phyloP scores from a whole-genome alignment of 2,888 invertebrate genomes.

The Parnassius apollo region DNA sequence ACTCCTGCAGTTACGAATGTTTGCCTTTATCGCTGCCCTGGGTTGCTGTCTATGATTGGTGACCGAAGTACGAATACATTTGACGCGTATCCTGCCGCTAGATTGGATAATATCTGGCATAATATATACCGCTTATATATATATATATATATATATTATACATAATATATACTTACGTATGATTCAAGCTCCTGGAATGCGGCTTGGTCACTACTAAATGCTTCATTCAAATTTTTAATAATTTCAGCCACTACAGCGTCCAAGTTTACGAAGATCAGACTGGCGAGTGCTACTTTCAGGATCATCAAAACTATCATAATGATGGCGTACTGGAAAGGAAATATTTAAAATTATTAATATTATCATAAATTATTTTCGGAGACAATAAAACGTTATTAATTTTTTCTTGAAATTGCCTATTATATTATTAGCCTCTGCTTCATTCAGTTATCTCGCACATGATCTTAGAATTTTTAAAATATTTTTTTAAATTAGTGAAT shows the following conservation, averaged over 20 bases:
- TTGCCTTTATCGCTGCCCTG: too few species aligned
- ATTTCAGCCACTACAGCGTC: constrained; percentile 75
- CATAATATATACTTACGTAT: constrained; percentile 55
- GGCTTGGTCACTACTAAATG: constrained; percentile 50
- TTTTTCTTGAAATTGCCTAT: background rate
- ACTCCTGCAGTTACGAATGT: too few species aligned
- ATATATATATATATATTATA: too few species aligned
- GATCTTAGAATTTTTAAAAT: too few species aligned
- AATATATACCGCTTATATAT: too few species aligned
- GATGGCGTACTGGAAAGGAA: constrained; percentile 83
- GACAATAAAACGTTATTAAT: too few species aligned
- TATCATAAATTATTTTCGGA: background rate
- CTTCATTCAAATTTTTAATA: constrained; percentile 69
- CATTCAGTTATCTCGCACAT: too few species aligned
- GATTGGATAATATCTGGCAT: too few species aligned
- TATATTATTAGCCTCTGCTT: background rate
- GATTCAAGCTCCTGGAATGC: constrained; percentile 84
- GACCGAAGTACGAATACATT: too few species aligned
- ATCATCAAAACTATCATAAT: constrained; percentile 85
- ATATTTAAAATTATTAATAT: background rate
- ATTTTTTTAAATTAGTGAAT: too few species aligned
- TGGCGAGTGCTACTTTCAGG: constrained; percentile 84
- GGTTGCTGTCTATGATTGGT: too few species aligned
- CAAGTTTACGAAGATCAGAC: constrained; percentile 83
- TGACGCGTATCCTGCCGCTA: too few species aligned